Conservation (phyloP, 2,888 invertebrate species). For the Platycheirus albimanus region DNA sequence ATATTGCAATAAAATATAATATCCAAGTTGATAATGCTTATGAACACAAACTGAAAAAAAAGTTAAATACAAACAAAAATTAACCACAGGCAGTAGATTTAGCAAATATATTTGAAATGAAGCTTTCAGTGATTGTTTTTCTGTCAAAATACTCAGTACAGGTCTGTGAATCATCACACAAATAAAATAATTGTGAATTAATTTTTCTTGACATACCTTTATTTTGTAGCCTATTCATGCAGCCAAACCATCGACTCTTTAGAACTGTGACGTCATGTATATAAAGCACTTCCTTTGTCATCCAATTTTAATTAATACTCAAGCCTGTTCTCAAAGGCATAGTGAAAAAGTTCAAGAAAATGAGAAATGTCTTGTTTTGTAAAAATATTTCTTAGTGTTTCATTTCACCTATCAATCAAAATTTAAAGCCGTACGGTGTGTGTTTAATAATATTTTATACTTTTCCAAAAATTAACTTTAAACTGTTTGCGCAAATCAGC, state of each 20-base stretch:
- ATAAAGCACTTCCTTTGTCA: no score
- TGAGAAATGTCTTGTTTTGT: conserved; percentile 51
- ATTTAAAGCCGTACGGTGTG: conserved; percentile 50
- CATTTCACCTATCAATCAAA: no score
- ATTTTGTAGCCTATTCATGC: no score
- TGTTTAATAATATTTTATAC: conserved; percentile 87
- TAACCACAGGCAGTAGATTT: not conserved
- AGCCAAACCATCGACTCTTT: no score
- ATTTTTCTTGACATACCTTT: not conserved
- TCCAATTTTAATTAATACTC: no score
- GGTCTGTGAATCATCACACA: no score
- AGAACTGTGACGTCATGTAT: no score
- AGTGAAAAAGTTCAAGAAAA: not conserved
- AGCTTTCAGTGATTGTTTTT: no score
- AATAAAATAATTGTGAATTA: no score
- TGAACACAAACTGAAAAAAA: not conserved
- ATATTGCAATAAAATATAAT: not conserved
- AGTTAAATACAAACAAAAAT: no score
- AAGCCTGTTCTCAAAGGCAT: no score
- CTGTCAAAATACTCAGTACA: no score
- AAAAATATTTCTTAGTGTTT: conserved; percentile 45
- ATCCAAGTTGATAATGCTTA: not conserved
- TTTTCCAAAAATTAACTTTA: conserved; percentile 98
- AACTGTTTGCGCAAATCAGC: conserved; percentile 98
- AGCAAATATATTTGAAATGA: not conserved